Conservation (phyloP, 1,140 invertebrate species). For the Oedothorax gibbosus region DNA sequence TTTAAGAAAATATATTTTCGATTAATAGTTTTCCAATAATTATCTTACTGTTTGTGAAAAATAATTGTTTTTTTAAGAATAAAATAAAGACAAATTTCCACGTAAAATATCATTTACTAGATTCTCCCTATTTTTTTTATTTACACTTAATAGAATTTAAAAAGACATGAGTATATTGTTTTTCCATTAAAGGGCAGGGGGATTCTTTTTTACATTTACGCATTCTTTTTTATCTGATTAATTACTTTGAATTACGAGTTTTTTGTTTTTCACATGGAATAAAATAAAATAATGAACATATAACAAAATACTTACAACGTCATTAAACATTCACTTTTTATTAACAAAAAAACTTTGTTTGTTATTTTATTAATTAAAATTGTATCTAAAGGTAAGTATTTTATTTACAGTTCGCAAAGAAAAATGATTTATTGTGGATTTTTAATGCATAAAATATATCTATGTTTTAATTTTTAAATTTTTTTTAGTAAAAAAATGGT, state of each 20-base stretch:
- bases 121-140: not conserved
- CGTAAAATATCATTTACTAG: too few relatives aligned
- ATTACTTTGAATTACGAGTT: not conserved
- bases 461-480: too few relatives aligned
- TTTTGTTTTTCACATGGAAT: not conserved
- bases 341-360: too few relatives aligned
- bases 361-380: too few relatives aligned
- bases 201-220: slow-evolving; percentile 4
- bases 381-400: too few relatives aligned
- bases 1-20: slow-evolving; percentile 4
- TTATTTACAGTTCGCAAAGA: too few relatives aligned
- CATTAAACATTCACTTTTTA: slow-evolving; percentile 13
- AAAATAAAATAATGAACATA: not conserved
- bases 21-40: slow-evolving; percentile 38
- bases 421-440: too few relatives aligned
- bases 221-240: not conserved
- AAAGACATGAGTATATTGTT: slow-evolving; percentile 6
- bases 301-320: not conserved
- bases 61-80: slow-evolving; percentile 9
- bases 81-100: not conserved
- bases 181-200: slow-evolving; percentile 11
- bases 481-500: too few relatives aligned
- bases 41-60: slow-evolving; percentile 21
- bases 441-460: too few relatives aligned
- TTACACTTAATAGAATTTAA: slow-evolving; percentile 9